A percentile compares a stretch with the other conserved stretches of the same genome.
Conservation (phyloP, 2,888 invertebrate genomes). For the Tinea pellionella region DNA sequence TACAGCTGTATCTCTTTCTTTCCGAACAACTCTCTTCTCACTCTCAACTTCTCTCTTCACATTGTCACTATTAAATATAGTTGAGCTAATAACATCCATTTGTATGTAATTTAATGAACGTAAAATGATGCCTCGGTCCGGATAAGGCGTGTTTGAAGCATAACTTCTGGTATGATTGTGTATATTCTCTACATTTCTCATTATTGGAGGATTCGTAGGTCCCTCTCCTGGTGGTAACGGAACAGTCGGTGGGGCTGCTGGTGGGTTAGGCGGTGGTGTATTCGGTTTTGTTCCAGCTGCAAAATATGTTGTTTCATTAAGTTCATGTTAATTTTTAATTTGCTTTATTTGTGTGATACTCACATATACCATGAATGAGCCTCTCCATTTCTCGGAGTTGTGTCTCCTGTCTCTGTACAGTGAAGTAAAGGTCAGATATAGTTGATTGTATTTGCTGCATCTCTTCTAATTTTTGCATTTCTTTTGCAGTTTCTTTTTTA, state of each 20-base stretch:
- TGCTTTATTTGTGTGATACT: constrained; percentile 18
- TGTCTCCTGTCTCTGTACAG: constrained; percentile 80
- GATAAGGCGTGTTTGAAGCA: constrained; percentile 44
- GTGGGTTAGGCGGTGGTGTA: constrained; percentile 20
- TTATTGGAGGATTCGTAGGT: constrained; percentile 13
- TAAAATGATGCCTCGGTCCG: constrained; percentile 52
- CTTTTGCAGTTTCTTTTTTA: constrained; percentile 85
- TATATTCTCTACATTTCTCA: not conserved
- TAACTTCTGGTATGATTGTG: not conserved
- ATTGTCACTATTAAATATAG: constrained; percentile 20
- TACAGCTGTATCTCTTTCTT: constrained; percentile 39
- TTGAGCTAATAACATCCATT: constrained; percentile 58
- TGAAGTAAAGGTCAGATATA: constrained; percentile 78
- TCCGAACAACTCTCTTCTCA: constrained; percentile 24
- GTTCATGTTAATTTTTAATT: no score
- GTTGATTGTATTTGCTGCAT: constrained; percentile 73
- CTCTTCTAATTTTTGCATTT: constrained; percentile 74
- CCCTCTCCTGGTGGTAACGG: constrained; percentile 16
- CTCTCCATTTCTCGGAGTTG: constrained; percentile 83
- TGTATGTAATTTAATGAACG: constrained; percentile 62
- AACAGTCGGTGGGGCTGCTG: constrained; percentile 21
- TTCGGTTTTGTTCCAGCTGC: constrained; percentile 7
- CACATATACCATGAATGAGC: constrained; percentile 44
- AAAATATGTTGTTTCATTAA: not conserved
- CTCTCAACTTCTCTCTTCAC: constrained; percentile 19